Base-by-base conservation (phyloP, 2,888 invertebrate species). In the Eretmocerus hayati region DNA sequence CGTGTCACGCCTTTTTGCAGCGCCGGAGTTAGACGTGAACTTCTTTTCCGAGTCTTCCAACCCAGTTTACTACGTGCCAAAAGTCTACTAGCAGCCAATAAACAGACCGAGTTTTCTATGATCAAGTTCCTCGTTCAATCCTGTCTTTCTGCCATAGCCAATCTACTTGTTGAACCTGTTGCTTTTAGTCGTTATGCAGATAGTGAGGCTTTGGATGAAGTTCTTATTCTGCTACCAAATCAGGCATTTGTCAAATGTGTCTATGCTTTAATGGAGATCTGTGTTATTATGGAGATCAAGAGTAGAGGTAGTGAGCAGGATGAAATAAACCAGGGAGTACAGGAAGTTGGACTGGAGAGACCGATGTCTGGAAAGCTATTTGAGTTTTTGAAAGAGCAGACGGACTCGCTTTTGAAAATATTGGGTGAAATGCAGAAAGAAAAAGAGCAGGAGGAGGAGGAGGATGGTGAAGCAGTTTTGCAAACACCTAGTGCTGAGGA, bases 151-250 rank as follows among this genome's bases (percentile, higher is more conserved):
- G 74, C 79, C 3, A 81, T 81, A 54, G 75, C 80, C 0, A 78
- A 75, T 53, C 67, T 81, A 1, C 69, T 82, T 3, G 74, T 76
- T 26, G 76, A 78, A 8, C 69, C 76, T 0, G 62, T 75, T 0
- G 77, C 81, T 60, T 80, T 77, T 21, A 77, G 80, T 55, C 77
- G 76, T 56, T 82, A 82, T 53, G 75, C 77, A 6, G 76, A 77
- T 51, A 74, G 77, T 36, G 75, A 77, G 1, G 81, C 81, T 0
- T 65, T 81, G 30, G 72, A 76, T 32, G 77, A 80, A 54, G 77
- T 79, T 0, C 59, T 80, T 3, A 75, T 77, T 51, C 57, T 83
- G 45, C 72, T 81, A 2, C 68, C 75, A 0, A 64, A 79, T 39
- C 67, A 76, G 0, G 73, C 75, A 41, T 81, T 82, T 54, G 76